Conservation (phyloP, 2,797 vertebrate genomes). For the Acestrorhynchus altus region DNA sequence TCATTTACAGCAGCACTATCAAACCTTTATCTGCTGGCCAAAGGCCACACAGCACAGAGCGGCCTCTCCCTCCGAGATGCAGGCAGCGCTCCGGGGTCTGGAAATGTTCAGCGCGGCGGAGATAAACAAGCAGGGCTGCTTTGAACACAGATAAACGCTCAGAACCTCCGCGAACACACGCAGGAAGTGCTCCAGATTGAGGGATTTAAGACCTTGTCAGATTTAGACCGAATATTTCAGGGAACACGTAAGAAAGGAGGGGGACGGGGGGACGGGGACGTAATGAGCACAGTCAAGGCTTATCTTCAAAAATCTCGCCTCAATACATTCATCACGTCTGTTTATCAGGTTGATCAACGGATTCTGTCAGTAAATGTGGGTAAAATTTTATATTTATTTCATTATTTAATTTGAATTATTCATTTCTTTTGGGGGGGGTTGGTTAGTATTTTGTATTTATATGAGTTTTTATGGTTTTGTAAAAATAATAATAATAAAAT, state of each 20-base stretch:
- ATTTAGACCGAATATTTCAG: constrained; percentile 48
- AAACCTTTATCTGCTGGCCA: constrained; percentile 52
- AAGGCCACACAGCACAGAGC: constrained; percentile 38
- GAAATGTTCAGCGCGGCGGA: constrained; percentile 59
- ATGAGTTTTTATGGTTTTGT: too few species aligned
- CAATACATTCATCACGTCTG: too few species aligned
- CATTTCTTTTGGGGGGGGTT: too few species aligned
- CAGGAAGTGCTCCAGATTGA: constrained; percentile 61
- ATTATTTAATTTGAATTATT: too few species aligned
- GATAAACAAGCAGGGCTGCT: constrained; percentile 57
- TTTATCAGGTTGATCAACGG: too few species aligned
- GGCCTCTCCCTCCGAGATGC: constrained; percentile 48
- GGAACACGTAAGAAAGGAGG: background rate
- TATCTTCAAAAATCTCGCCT: background rate
- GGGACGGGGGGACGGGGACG: background rate
- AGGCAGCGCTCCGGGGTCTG: constrained; percentile 56
- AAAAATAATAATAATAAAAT: too few species aligned
- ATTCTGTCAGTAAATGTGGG: too few species aligned
- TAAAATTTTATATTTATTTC: too few species aligned
- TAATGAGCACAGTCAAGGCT: background rate
- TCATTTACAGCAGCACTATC: constrained; percentile 50
- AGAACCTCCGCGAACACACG: constrained; percentile 39
- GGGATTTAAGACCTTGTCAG: constrained; percentile 56
- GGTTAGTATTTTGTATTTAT: too few species aligned
- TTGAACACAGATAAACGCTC: constrained; percentile 60